Percentiles rank a stretch among this genome's conserved stretches.
phyloP scores from a whole-genome alignment of 1,140 invertebrate species.

The Anoplophora glabripennis region DNA sequence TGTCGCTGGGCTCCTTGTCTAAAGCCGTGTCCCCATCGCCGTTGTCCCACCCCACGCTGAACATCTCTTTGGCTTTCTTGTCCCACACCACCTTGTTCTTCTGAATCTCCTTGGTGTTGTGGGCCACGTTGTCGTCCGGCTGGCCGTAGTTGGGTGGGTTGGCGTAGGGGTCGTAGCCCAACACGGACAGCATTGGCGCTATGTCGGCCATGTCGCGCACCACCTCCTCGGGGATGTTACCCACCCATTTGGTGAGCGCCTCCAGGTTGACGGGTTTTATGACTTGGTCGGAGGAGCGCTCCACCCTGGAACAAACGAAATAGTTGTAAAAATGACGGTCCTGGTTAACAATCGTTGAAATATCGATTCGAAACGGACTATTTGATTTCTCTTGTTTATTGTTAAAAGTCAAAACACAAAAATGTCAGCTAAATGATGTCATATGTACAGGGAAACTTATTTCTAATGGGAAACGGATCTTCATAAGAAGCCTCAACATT shows the following conservation, averaged over 20 bases:
- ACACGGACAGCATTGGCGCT: slow-evolving; percentile 86
- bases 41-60: slow-evolving; percentile 34
- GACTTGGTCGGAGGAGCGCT: slow-evolving; percentile 97
- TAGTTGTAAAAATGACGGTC: no score
- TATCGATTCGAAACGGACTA: no score
- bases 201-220: slow-evolving; percentile 85
- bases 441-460: no score
- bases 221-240: slow-evolving; percentile 86
- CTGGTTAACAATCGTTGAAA: no score
- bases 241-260: slow-evolving; percentile 95
- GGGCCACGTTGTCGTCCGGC: slow-evolving; percentile 78
- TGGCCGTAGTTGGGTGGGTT: slow-evolving; percentile 92
- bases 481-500: no score
- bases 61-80: slow-evolving; percentile 56
- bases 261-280: slow-evolving; percentile 97
- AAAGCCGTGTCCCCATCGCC: slow-evolving; percentile 36
- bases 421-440: no score
- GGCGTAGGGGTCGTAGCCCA: slow-evolving; percentile 91
- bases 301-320: slow-evolving; percentile 68
- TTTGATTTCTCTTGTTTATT: no score
- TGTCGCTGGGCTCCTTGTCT: slow-evolving; percentile 43
- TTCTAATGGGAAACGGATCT: no score
- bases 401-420: no score
- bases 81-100: slow-evolving; percentile 56
- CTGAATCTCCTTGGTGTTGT: slow-evolving; percentile 68